phyloP scores from a whole-genome alignment of 1,140 invertebrate species.

The Drosophila triauraria region DNA sequence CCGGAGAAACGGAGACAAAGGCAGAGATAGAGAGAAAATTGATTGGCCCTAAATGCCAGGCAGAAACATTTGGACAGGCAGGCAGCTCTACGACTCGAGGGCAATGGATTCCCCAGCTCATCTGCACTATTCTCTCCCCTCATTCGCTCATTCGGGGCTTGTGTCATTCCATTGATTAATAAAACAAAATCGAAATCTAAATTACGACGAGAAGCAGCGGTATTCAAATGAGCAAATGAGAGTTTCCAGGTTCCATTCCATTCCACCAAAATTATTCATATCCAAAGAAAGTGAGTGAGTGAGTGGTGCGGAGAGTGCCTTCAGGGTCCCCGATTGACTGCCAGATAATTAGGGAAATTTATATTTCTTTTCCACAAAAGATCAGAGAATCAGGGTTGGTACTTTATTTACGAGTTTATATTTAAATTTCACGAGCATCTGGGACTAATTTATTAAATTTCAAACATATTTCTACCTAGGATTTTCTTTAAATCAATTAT shows the following conservation, averaged over 20 bases:
- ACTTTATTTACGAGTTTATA: background rate
- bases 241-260: slow-evolving; percentile 11
- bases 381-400: background rate
- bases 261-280: slow-evolving; percentile 11
- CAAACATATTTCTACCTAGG: too few species aligned
- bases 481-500: slow-evolving; percentile 4
- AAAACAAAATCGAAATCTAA: slow-evolving; percentile 59
- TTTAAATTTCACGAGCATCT: too few species aligned
- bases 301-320: slow-evolving; percentile 2
- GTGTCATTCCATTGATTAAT: slow-evolving; percentile 55
- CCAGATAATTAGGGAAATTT: slow-evolving; percentile 31
- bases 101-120: slow-evolving; percentile 40
- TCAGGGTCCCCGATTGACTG: background rate
- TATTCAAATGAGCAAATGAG: slow-evolving; percentile 53
- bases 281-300: slow-evolving; percentile 41
- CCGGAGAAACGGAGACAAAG: slow-evolving; percentile 23
- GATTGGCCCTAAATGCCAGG: slow-evolving; percentile 74
- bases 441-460: background rate
- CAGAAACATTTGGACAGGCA: slow-evolving; percentile 69
- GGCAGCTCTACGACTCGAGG: slow-evolving; percentile 25
- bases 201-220: slow-evolving; percentile 43
- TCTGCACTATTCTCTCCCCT: slow-evolving; percentile 6
- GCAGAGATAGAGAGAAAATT: slow-evolving; percentile 53
- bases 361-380: slow-evolving; percentile 16
- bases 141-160: background rate